These are phyloP conservation scores for Zophobas atratus DNA, from an alignment of 1,140 invertebrate genomes.

Conservation along the genomic window DNA sequence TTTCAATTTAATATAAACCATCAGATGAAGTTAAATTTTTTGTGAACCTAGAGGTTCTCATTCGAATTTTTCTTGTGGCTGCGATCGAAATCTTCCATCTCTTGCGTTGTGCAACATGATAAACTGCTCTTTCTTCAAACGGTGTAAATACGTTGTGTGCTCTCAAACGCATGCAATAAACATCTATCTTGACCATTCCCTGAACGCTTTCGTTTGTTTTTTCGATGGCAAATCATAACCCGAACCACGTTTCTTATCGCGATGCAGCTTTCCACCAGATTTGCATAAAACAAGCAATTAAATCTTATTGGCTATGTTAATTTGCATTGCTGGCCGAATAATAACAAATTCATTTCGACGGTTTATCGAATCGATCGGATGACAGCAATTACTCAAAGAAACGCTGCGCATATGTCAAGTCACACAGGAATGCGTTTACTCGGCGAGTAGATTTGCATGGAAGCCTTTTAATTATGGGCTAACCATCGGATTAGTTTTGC, in stretches of 20 bases:
- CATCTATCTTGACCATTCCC: constrained; percentile 24
- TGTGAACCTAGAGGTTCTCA: too few species aligned
- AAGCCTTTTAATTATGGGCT: constrained; percentile 1
- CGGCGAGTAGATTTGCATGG: neutral
- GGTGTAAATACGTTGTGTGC: constrained; percentile 26
- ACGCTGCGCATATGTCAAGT: neutral
- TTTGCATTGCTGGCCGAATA: constrained; percentile 30
- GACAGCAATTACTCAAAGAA: constrained; percentile 4
- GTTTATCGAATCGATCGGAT: constrained; percentile 9
- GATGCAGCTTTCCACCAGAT: constrained; percentile 32
- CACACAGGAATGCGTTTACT: neutral
- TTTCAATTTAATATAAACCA: too few species aligned
- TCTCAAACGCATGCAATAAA: constrained; percentile 30
- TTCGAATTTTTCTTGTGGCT: too few species aligned
- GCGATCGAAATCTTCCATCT: too few species aligned
- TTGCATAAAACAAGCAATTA: constrained; percentile 42
- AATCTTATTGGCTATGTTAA: constrained; percentile 41
- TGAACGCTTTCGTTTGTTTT: constrained; percentile 13
- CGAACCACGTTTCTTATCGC: constrained; percentile 21
- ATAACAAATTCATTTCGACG: constrained; percentile 7
- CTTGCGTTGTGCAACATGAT: constrained; percentile 22
- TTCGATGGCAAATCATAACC: constrained; percentile 29
- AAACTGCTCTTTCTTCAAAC: constrained; percentile 5
- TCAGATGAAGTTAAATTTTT: too few species aligned
- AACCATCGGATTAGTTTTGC: neutral